Conservation (phyloP, 2,797 vertebrate genomes). For the Bovichtus variegatus region DNA sequence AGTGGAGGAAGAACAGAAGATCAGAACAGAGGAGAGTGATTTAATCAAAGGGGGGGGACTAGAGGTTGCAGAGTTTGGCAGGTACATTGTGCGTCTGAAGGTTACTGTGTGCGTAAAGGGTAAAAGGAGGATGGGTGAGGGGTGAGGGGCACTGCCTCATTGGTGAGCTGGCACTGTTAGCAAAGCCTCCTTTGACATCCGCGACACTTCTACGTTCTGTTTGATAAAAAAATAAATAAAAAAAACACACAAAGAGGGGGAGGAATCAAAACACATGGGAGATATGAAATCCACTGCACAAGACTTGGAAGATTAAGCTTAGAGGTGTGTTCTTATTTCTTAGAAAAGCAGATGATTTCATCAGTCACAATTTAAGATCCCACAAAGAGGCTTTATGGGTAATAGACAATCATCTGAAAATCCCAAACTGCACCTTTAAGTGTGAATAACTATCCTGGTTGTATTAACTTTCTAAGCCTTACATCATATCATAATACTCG, state of each 20-base stretch:
- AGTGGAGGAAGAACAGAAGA: conserved; percentile 20
- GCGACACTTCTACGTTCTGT: conserved; percentile 89
- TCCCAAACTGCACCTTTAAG: neutral
- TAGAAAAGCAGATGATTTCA: neutral
- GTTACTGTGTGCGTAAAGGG: conserved; percentile 37
- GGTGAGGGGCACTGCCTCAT: conserved; percentile 53
- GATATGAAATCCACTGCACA: conserved; percentile 38
- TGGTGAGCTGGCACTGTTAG: conserved; percentile 88
- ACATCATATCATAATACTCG: neutral
- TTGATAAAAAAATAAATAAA: conserved; percentile 70
- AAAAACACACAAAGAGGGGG: conserved; percentile 56
- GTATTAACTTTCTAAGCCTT: neutral
- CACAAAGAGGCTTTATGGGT: neutral
- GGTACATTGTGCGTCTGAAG: conserved; percentile 42
- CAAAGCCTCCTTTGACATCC: conserved; percentile 88
- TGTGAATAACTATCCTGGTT: neutral
- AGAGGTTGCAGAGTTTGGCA: conserved; percentile 25
- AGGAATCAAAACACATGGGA: conserved; percentile 66
- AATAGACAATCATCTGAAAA: neutral
- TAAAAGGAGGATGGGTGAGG: neutral
- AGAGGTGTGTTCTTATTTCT: neutral
- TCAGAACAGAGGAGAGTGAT: conserved; percentile 12
- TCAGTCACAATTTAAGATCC: neutral
- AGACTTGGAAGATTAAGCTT: neutral
- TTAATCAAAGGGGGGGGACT: conserved; percentile 22